phyloP scores from a whole-genome alignment of 2,113 vertebrate genomes.

The Thalassoma bifasciatum region DNA sequence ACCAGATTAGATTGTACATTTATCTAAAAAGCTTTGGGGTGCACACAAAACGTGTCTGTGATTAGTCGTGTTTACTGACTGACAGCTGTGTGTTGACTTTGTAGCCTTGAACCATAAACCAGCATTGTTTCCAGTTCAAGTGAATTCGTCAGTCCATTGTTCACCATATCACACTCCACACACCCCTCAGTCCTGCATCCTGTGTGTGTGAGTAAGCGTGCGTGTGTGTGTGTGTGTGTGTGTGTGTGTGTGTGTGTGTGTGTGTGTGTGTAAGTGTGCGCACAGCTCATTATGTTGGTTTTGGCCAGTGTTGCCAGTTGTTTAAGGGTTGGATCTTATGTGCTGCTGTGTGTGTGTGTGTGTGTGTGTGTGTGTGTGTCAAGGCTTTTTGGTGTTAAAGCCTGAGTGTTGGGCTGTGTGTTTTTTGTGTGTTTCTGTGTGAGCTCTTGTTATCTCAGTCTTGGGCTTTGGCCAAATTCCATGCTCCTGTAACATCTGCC shows the following conservation, averaged over 20 bases:
- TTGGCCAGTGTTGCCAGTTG: conserved; percentile 13
- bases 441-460: conserved; percentile 35
- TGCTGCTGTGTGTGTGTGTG: conserved; percentile 1
- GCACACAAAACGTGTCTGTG: background rate
- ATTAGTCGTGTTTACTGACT: background rate
- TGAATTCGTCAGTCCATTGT: conserved; percentile 64
- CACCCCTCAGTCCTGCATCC: conserved; percentile 55
- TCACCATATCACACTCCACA: conserved; percentile 59
- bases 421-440: background rate
- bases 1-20: no score
- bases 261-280: conserved; percentile 2
- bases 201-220: conserved; percentile 52
- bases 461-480: conserved; percentile 43
- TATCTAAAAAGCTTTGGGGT: background rate
- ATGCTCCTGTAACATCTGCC: conserved; percentile 53
- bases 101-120: conserved; percentile 6
- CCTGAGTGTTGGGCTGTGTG: background rate
- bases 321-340: conserved; percentile 17
- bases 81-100: background rate
- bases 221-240: conserved; percentile 6
- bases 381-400: conserved; percentile 1
- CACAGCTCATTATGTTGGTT: conserved; percentile 29
- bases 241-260: conserved; percentile 10
- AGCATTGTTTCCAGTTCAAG: conserved; percentile 35
- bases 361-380: background rate